Base-by-base conservation (phyloP, 2,797 vertebrate species). In the Acipenser ruthenus region DNA sequence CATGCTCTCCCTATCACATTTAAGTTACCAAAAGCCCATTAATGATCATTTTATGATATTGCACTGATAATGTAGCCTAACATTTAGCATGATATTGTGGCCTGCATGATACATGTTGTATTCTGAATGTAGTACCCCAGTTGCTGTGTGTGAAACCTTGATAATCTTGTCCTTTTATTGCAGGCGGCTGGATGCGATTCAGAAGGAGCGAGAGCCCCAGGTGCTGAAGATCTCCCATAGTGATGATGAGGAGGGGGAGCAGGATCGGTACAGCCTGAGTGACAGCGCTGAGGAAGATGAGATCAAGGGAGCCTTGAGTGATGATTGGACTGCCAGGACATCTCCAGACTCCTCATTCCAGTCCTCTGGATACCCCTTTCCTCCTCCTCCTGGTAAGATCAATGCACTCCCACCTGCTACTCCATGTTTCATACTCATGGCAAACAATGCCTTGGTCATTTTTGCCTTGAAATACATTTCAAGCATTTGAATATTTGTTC, bases 161-260 rank as follows among this genome's bases (percentile, higher is more conserved):
- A 9, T 10, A 49, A 1, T n/a, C 59, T 53, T 62, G 9, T 48
- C n/a, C 48, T 68, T 83, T 10, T 49, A 49, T 67, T 72, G 60
- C 75, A 96, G 94, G 69, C 82, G 74, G 68, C 82, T 88, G 52
- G 75, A 83, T 62, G 77, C 78, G 63, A 78, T 80, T 76, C 75
- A 86, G 71, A 84, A 71, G 69, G 87, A 87, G 8, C 77, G 78
- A 65, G 61, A 69, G 4, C 72, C 85, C 6, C 89, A 88, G 68
- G 70, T 86, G 51, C 73, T 88, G 71, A 72, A 78, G 60, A 80
- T 88, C 64, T 65, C 71, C 60, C 78, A 86, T 65, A 72, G 65
- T 67, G 77, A 84, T 69, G 78, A 87, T 7, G 85, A 84, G 9
- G 79, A 79, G 8, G 59, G 60, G 23, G 72, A 81, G 63, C 72